These are phyloP conservation scores for Archocentrus centrarchus DNA, from an alignment of 2,113 vertebrate species.

Conservation along the genomic window DNA sequence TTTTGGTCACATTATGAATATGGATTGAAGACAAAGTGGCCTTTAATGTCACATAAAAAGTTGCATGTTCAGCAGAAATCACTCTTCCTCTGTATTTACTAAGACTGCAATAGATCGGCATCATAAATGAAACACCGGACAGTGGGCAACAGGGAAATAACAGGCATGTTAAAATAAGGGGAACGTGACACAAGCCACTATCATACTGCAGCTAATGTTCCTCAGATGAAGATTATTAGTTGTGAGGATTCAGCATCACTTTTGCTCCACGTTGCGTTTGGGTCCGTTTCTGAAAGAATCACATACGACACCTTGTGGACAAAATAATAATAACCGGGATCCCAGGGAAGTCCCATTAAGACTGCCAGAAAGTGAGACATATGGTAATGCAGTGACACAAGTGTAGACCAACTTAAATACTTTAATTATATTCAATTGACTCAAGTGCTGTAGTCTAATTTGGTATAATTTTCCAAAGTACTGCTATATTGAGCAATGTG, in stretches of 20 bases:
- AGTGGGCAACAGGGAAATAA: background rate
- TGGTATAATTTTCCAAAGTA: background rate
- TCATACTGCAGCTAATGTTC: background rate
- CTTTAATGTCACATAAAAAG: background rate
- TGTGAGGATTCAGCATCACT: background rate
- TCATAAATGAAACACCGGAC: background rate
- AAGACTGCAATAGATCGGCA: background rate
- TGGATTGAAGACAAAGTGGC: background rate
- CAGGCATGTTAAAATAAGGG: background rate
- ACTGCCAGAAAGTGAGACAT: background rate
- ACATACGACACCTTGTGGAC: slow-evolving; percentile 52
- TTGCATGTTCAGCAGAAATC: background rate
- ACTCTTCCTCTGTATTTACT: background rate
- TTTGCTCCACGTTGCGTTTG: background rate
- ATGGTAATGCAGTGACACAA: background rate
- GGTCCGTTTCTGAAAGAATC: background rate
- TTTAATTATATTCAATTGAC: background rate
- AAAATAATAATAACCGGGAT: background rate
- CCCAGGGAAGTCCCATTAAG: background rate
- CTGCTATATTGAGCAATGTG: too few species aligned
- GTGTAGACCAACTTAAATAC: background rate
- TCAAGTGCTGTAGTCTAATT: background rate
- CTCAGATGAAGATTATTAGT: background rate
- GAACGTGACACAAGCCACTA: background rate
- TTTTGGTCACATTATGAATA: background rate